These are phyloP conservation scores for Gastrophysa polygoni DNA, from an alignment of 2,888 invertebrate genomes.

Conservation along the genomic window DNA sequence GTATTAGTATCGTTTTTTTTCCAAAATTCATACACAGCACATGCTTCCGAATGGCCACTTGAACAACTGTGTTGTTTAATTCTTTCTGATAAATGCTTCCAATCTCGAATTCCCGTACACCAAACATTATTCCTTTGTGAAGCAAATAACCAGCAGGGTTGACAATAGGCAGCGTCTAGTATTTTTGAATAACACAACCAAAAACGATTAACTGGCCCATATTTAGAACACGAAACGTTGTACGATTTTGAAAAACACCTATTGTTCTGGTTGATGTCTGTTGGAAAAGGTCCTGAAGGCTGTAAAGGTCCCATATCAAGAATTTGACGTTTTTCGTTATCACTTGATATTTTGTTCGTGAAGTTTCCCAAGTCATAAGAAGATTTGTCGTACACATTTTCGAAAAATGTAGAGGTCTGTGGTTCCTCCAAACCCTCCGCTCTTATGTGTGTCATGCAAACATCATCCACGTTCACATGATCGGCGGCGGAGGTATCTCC, in stretches of 20 bases:
- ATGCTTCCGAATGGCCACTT: constrained; percentile 26
- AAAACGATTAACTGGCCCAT: not conserved
- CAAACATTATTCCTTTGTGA: constrained; percentile 19
- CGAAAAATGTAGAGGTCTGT: constrained; percentile 22
- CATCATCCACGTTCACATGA: constrained; percentile 21
- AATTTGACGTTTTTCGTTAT: constrained; percentile 18
- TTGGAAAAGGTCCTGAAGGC: constrained; percentile 19
- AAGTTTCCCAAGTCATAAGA: constrained; percentile 14
- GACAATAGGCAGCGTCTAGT: constrained; percentile 8
- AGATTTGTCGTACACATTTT: constrained; percentile 16
- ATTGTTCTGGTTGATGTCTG: constrained; percentile 13
- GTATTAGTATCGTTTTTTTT: constrained; percentile 27
- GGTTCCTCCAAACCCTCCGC: constrained; percentile 15
- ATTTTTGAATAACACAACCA: constrained; percentile 7
- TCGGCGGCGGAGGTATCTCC: constrained; percentile 13
- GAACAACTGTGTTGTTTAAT: constrained; percentile 26
- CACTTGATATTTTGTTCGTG: constrained; percentile 13
- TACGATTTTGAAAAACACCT: constrained; percentile 7
- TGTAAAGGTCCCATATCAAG: constrained; percentile 13
- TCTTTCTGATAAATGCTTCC: constrained; percentile 34
- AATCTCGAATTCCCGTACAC: constrained; percentile 30
- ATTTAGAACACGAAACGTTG: constrained; percentile 3
- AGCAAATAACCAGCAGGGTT: constrained; percentile 17
- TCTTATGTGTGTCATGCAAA: constrained; percentile 16
- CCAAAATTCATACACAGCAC: constrained; percentile 35